These are phyloP conservation scores for Drosophila sordidapex DNA, from an alignment of 2,888 invertebrate genomes.

Conservation along the genomic window DNA sequence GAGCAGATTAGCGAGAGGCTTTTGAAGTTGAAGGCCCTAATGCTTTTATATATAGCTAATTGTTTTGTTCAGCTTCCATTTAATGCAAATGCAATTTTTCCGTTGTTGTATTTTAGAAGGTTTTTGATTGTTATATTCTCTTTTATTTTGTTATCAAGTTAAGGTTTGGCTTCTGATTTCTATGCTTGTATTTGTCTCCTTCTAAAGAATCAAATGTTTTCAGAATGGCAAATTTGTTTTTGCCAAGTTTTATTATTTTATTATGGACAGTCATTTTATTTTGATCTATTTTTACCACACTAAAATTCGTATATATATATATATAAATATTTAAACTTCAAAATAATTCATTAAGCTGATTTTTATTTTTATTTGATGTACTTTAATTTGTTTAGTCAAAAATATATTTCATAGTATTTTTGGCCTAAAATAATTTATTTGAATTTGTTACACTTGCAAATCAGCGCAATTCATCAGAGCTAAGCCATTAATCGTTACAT, in stretches of 20 bases:
- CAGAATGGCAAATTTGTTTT: background rate
- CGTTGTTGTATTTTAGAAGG: background rate
- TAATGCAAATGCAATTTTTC: background rate
- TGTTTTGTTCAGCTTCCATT: background rate
- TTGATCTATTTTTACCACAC: background rate
- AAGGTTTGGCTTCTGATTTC: background rate
- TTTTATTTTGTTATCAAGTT: background rate
- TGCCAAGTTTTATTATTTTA: background rate
- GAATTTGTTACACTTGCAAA: slow-evolving; percentile 10
- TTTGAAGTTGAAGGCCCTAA: background rate
- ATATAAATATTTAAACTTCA: background rate
- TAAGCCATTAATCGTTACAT: slow-evolving; percentile 29
- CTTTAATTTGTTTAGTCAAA: background rate
- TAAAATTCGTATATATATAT: background rate
- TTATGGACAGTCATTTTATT: too few species aligned
- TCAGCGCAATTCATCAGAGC: background rate
- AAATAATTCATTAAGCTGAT: background rate
- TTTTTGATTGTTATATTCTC: background rate
- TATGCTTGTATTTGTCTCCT: background rate
- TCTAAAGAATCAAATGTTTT: background rate
- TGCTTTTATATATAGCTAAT: background rate
- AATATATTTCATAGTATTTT: background rate
- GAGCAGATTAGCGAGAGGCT: background rate
- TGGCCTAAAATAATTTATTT: background rate
- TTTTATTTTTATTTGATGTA: background rate